A percentile compares a stretch with the other conserved stretches of the same genome.
These are phyloP conservation scores for Meteorus cinctellus DNA, from an alignment of 2,888 invertebrate species.

Conservation along the genomic window DNA sequence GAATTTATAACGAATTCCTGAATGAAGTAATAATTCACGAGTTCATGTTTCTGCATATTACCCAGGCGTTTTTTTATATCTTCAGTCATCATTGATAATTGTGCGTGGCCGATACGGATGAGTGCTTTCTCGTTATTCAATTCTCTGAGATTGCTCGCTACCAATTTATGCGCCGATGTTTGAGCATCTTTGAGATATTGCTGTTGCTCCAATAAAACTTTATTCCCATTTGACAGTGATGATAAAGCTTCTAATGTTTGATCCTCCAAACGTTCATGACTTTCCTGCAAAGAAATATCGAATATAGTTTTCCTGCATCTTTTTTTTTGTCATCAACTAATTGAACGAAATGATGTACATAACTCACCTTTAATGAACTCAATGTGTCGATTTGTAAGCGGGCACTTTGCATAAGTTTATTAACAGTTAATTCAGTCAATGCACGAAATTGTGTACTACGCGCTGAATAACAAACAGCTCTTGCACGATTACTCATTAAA, in stretches of 20 bases:
- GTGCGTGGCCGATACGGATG: slow-evolving; percentile 77
- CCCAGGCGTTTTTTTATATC: slow-evolving; percentile 76
- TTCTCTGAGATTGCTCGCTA: slow-evolving; percentile 76
- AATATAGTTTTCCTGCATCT: slow-evolving; percentile 4
- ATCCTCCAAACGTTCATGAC: slow-evolving; percentile 73
- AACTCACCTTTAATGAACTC: slow-evolving; percentile 72
- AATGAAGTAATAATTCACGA: not conserved
- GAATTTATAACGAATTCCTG: slow-evolving; percentile 9
- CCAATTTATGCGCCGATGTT: slow-evolving; percentile 73
- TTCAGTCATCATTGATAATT: slow-evolving; percentile 76
- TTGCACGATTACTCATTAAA: slow-evolving; percentile 79
- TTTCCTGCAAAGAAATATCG: slow-evolving; percentile 61
- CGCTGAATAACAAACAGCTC: slow-evolving; percentile 80
- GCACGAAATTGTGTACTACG: slow-evolving; percentile 80
- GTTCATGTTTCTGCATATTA: slow-evolving; percentile 54
- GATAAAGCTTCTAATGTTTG: slow-evolving; percentile 72
- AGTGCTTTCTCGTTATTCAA: slow-evolving; percentile 77
- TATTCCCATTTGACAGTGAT: slow-evolving; percentile 73
- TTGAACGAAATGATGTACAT: slow-evolving; percentile 18
- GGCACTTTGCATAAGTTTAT: slow-evolving; percentile 77
- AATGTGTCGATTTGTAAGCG: slow-evolving; percentile 74
- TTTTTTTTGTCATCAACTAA: not conserved
- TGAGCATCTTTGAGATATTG: slow-evolving; percentile 74
- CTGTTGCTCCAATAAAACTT: slow-evolving; percentile 75
- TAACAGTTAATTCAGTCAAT: slow-evolving; percentile 79